Conservation (phyloP, 2,113 vertebrate species). For the Rissa tridactyla region DNA sequence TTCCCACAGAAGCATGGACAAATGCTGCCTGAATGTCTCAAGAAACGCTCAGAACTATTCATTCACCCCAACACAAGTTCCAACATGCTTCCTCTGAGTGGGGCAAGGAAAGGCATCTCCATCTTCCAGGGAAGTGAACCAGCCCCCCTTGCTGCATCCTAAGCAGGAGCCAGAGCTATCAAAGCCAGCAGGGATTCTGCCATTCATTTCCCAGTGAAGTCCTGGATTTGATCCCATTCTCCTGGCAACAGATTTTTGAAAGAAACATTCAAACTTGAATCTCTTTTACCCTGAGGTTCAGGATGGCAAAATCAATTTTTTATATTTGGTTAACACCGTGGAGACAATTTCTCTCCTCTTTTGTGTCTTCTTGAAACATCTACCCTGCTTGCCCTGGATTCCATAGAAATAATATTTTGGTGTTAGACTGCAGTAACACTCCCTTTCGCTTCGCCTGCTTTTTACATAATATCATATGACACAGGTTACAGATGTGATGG, state of each 20-base stretch:
- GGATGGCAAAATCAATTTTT: background rate
- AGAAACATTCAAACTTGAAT: background rate
- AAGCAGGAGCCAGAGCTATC: background rate
- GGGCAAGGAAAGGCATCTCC: background rate
- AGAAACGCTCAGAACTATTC: background rate
- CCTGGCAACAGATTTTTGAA: background rate
- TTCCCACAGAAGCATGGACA: background rate
- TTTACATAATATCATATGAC: background rate
- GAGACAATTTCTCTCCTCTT: background rate
- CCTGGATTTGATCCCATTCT: background rate
- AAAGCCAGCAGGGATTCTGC: background rate
- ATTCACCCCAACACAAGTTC: background rate
- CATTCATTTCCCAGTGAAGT: background rate
- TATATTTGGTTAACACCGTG: background rate
- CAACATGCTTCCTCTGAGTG: background rate
- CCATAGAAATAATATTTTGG: background rate
- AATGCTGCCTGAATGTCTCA: background rate
- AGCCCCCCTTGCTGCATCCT: background rate
- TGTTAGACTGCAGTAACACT: background rate
- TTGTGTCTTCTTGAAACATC: background rate
- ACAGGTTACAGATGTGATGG: background rate
- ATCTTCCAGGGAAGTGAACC: background rate
- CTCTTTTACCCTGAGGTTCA: background rate
- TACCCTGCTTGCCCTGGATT: background rate
- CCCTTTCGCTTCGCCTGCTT: background rate